A percentile compares a stretch with the other conserved stretches of the same genome.
phyloP scores from a whole-genome alignment of 2,113 vertebrate genomes.

The Formicarius rufipectus region DNA sequence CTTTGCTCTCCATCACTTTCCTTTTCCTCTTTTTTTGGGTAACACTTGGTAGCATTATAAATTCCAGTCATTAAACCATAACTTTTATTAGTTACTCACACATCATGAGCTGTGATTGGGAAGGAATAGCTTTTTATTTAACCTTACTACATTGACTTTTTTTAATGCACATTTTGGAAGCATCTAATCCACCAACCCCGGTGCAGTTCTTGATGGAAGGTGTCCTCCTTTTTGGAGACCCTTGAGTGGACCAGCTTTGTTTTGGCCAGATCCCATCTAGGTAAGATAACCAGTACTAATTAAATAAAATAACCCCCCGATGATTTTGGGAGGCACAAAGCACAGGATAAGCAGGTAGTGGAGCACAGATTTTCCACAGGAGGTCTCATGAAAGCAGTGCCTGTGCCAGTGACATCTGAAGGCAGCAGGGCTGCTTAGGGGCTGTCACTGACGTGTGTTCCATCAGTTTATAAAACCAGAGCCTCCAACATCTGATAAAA shows the following conservation, averaged over 20 bases:
- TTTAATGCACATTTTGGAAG: neutral
- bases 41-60: neutral
- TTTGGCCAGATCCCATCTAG: neutral
- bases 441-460: neutral
- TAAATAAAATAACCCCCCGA: neutral
- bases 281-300: neutral
- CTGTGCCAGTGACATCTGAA: neutral
- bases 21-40: neutral
- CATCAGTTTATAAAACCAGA: neutral
- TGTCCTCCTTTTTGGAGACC: neutral
- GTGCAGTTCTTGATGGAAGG: neutral
- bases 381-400: neutral
- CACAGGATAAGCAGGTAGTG: neutral
- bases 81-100: neutral
- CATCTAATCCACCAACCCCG: neutral
- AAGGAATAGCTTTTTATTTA: neutral
- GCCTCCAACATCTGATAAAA: slow-evolving; percentile 36
- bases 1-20: neutral
- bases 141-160: neutral
- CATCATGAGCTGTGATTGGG: neutral
- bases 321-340: neutral
- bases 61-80: neutral
- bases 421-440: neutral
- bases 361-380: neutral
- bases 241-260: neutral